Evolutionary conservation across 2,113 vertebrate species (phyloP), one percentile per base, ranked within the genome.

Genomic region (Pelusios castaneus): DNA sequence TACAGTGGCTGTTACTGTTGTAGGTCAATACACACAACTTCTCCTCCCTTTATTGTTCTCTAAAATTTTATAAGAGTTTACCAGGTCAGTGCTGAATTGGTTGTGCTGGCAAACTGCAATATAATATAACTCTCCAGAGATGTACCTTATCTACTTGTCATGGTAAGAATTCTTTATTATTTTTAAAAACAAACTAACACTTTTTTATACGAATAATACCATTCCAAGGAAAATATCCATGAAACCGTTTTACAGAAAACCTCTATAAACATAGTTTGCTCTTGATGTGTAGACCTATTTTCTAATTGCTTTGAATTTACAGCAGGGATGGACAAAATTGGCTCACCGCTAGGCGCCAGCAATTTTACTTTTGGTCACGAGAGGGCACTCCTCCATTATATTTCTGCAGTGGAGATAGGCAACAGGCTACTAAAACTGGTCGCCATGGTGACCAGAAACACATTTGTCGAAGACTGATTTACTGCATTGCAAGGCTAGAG

Each of bases 291-390:
- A 96, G 93, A 93, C 96, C 95, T 92, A 91, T 75, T 96, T 94
- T 96, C 94, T 98, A 97, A 97, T 96, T 97, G 97, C 95, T 97
- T 98, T 97, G 97, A 97, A 98, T 98, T 97, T 97, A 97, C 96
- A 97, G 98, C 95, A 97, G n/a, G n/a, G n/a, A n/a, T n/a, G n/a
- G n/a, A n/a, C n/a, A n/a, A n/a, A n/a, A n/a, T n/a, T n/a, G n/a
- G n/a, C n/a, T n/a, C n/a, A n/a, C n/a, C n/a, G n/a, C n/a, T n/a
- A n/a, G n/a, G n/a, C n/a, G n/a, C n/a, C n/a, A n/a, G n/a, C n/a
- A n/a, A n/a, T n/a, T n/a, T n/a, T n/a, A n/a, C n/a, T n/a, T n/a
- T n/a, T n/a, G n/a, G n/a, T n/a, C n/a, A n/a, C n/a, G n/a, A n/a
- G n/a, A n/a, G n/a, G n/a, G n/a, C n/a, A n/a, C n/a, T n/a, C n/a